Base-by-base conservation (phyloP, 2,113 vertebrate genomes). In the Smithornis capensis region DNA sequence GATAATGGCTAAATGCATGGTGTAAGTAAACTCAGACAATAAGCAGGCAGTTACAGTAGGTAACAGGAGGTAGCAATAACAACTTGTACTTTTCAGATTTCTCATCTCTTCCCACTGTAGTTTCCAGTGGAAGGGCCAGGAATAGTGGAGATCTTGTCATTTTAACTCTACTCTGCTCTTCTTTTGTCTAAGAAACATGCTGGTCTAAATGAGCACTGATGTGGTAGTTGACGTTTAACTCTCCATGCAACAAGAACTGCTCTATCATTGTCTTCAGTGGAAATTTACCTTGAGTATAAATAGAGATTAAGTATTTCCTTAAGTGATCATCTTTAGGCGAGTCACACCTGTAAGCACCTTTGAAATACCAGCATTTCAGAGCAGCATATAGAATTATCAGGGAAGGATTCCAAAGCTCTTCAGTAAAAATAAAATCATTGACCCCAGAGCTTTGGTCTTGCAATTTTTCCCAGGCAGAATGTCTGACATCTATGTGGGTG, bases 301-400 rank as follows among this genome's bases (percentile, higher is more conserved):
- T 8, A 74, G 35, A 40, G 78, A 83, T 31, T 69, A 89, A 65
- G 22, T 47, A 29, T 79, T 89, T 85, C 67, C 55, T 52, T 63
- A 83, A 91, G 84, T 22, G 79, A 80, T 83, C n/a, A 37, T 67
- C 59, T 67, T n/a, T 19, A 52, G 35, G 35, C 12, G 17, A 92
- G 67, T 65, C 75, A 57, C 35, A 55, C 56, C 63, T 64, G 28
- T 12, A 65, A 83, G 90, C 35, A 68, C 29, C 42, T 91, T 59
- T 80, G 77, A 70, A 70, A 85, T 5, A 45, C 6, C 37, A 87
- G 35, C n/a, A 55, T 83, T 87, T 94, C 74, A 55, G 55, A 73
- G 83, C 73, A 80, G 53, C 14, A 17, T 19, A 5, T 2, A 29
- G 63, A 83, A 73, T 57, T 33, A 50, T 18, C 37, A 77, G 65